phyloP scores from a whole-genome alignment of 1,140 invertebrate species.

The Dinoponera quadriceps region DNA sequence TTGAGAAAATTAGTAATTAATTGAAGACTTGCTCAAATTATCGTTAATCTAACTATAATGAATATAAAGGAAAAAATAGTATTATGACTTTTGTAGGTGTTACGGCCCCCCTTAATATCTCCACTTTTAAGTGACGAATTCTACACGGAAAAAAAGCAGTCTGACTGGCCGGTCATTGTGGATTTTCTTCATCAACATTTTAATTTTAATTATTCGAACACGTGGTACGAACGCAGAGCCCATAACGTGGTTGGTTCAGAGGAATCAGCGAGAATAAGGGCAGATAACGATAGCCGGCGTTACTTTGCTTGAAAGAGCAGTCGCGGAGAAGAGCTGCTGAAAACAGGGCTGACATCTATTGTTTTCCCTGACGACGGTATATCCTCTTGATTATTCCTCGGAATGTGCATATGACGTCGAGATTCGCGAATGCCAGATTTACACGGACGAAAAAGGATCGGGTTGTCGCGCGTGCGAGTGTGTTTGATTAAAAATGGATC shows the following conservation, averaged over 20 bases:
- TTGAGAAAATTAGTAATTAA: neutral
- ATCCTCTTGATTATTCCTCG: constrained; percentile 60
- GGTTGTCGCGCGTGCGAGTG: neutral
- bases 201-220: too few relatives aligned
- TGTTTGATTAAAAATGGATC: constrained; percentile 65
- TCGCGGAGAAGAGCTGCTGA: constrained; percentile 36
- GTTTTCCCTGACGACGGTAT: constrained; percentile 46
- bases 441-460: neutral
- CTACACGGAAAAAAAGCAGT: too few relatives aligned
- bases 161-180: too few relatives aligned
- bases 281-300: constrained; percentile 49
- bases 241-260: neutral
- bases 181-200: too few relatives aligned
- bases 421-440: constrained; percentile 56
- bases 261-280: constrained; percentile 33
- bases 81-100: too few relatives aligned
- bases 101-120: too few relatives aligned
- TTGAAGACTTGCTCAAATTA: neutral
- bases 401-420: constrained; percentile 41
- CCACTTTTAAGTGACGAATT: too few relatives aligned
- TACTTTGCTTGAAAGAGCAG: constrained; percentile 60
- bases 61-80: neutral
- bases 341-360: constrained; percentile 52
- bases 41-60: neutral
- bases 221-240: too few relatives aligned